Conservation (phyloP, 2,113 vertebrate genomes). For the Caloenas nicobarica region DNA sequence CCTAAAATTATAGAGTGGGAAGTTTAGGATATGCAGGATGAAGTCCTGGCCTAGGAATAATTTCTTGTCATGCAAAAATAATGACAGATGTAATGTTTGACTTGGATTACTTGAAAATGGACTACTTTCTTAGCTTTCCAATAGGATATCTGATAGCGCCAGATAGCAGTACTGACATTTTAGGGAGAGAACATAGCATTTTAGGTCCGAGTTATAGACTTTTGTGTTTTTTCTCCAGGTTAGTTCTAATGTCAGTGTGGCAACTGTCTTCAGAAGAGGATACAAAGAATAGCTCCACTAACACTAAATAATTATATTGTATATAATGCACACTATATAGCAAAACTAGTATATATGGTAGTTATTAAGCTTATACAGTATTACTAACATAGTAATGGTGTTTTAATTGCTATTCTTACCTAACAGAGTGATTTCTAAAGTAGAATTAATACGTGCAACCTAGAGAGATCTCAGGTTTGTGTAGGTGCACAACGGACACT, state of each 20-base stretch:
- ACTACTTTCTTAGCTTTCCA: background rate
- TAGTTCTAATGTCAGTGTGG: background rate
- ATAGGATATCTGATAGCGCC: background rate
- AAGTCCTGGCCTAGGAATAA: background rate
- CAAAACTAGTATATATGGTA: background rate
- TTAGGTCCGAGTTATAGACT: background rate
- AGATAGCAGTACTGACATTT: background rate
- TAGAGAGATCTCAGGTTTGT: background rate
- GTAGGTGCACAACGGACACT: background rate
- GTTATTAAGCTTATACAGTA: background rate
- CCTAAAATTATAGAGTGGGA: background rate
- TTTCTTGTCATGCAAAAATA: background rate
- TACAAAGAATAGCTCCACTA: background rate
- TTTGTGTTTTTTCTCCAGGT: background rate
- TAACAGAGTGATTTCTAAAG: background rate
- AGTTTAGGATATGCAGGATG: background rate
- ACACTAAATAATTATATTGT: background rate
- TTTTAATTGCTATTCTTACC: background rate
- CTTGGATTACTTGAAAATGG: background rate
- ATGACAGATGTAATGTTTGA: background rate
- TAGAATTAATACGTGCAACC: background rate
- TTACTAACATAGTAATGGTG: background rate
- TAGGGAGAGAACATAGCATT: background rate
- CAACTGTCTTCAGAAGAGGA: background rate
- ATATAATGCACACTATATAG: background rate